Conservation (phyloP, 2,797 vertebrate species). For the Rhinogobio ventralis region DNA sequence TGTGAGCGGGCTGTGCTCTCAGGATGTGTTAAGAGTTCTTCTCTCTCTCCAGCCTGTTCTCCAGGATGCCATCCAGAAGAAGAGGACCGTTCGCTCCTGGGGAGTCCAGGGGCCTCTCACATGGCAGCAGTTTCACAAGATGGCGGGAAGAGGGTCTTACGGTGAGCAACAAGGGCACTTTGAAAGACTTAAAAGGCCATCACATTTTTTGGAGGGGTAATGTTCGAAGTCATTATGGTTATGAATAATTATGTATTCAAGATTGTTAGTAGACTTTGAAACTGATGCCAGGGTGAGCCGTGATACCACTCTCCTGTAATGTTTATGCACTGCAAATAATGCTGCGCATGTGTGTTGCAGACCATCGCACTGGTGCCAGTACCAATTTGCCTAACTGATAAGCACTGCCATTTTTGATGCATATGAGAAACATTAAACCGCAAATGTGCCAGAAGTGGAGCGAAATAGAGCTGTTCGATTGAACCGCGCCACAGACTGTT, state of each 20-base stretch:
- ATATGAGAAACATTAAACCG: background rate
- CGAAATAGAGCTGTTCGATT: background rate
- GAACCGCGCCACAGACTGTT: background rate
- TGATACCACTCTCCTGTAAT: background rate
- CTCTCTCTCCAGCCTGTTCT: constrained; percentile 95
- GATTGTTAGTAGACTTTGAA: constrained; percentile 11
- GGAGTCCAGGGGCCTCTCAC: constrained; percentile 97
- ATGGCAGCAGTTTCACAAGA: constrained; percentile 99
- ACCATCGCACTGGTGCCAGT: background rate
- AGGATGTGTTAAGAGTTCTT: constrained; percentile 95
- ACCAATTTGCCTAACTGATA: background rate
- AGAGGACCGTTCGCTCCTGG: constrained; percentile 94
- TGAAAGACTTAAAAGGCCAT: background rate
- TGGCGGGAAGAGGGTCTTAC: constrained; percentile 97
- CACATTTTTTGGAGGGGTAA: background rate
- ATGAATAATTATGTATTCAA: background rate
- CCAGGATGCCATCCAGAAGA: constrained; percentile 98
- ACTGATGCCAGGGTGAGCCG: background rate
- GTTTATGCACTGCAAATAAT: background rate
- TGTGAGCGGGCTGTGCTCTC: constrained; percentile 92
- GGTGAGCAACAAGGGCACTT: constrained; percentile 77
- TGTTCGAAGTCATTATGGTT: background rate
- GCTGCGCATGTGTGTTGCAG: background rate
- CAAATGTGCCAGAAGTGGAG: background rate
- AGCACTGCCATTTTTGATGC: background rate